A percentile compares a stretch with the other conserved stretches of the same genome.
These are phyloP conservation scores for Eristalinus aeneus DNA, from an alignment of 2,888 invertebrate species.

Conservation along the genomic window DNA sequence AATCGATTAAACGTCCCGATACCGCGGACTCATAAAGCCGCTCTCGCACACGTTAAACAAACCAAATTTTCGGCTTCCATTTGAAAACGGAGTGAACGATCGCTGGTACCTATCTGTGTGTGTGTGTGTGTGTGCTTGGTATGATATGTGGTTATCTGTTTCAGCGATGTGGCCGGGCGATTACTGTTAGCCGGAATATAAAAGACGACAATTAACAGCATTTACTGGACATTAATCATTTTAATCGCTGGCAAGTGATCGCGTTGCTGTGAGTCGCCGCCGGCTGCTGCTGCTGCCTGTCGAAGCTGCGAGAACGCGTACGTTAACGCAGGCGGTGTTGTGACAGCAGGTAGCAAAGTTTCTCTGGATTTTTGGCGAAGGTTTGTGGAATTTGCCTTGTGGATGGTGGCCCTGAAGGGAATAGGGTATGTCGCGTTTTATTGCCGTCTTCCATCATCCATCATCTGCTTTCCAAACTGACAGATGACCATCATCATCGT, in stretches of 20 bases:
- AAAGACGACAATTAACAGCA: constrained; percentile 70
- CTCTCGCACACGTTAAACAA: constrained; percentile 4
- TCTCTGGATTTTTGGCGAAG: constrained; percentile 6
- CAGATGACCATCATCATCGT: not conserved
- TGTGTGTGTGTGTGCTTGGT: constrained; percentile 46
- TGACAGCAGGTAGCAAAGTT: constrained; percentile 26
- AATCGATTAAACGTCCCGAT: constrained; percentile 62
- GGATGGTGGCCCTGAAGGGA: not conserved
- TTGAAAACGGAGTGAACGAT: not conserved
- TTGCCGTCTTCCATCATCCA: not conserved
- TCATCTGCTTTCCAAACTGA: not conserved
- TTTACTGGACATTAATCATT: constrained; percentile 70
- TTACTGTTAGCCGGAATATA: constrained; percentile 70
- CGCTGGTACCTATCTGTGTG: constrained; percentile 26
- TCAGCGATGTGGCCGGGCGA: constrained; percentile 55
- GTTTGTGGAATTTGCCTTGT: not conserved
- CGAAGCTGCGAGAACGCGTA: constrained; percentile 8
- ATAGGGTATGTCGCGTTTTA: not conserved
- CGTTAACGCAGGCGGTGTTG: constrained; percentile 29
- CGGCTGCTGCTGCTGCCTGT: not conserved
- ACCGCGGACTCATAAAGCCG: constrained; percentile 33
- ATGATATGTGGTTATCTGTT: constrained; percentile 68
- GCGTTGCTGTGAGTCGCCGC: constrained; percentile 28
- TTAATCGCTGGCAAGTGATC: constrained; percentile 66
- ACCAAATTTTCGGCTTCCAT: constrained; percentile 62